Conservation (phyloP, 92 coral and sea anemone species). For the Paramuricea clavata region DNA sequence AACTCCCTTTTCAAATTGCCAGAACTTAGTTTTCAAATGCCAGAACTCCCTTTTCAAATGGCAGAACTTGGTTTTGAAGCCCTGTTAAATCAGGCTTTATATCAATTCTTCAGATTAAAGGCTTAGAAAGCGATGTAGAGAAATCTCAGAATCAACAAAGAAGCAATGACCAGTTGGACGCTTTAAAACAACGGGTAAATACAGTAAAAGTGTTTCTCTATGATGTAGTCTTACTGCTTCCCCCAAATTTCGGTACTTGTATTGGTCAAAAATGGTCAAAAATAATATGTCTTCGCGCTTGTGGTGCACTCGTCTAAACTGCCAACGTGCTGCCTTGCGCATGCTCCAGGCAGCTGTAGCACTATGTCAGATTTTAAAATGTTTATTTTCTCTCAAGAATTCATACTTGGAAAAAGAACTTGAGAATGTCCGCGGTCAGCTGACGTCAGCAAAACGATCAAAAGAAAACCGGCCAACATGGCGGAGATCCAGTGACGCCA, state of each 20-base stretch:
- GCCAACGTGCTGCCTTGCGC: too few relatives aligned
- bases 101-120: constrained; percentile 16
- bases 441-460: constrained; percentile 78
- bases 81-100: too few relatives aligned
- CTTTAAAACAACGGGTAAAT: constrained; percentile 89
- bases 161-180: constrained; percentile 86
- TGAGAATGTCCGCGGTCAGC: constrained; percentile 85
- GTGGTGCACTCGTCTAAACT: too few relatives aligned
- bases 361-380: too few relatives aligned
- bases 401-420: constrained; percentile 85
- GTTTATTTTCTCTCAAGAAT: constrained; percentile 63
- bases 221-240: constrained; percentile 43
- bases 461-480: constrained; percentile 71
- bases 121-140: constrained; percentile 23
- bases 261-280: too few relatives aligned
- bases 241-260: not conserved
- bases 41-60: too few relatives aligned
- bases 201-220: not conserved
- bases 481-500: constrained; percentile 25
- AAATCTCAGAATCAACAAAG: constrained; percentile 12
- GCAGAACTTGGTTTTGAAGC: too few relatives aligned
- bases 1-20: too few relatives aligned
- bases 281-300: too few relatives aligned
- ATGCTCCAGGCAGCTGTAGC: too few relatives aligned
- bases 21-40: too few relatives aligned